Evolutionary conservation across 2,113 vertebrate genomes (phyloP), one percentile per base, ranked within the genome.

Genomic region (Muntiacus reevesi): DNA sequence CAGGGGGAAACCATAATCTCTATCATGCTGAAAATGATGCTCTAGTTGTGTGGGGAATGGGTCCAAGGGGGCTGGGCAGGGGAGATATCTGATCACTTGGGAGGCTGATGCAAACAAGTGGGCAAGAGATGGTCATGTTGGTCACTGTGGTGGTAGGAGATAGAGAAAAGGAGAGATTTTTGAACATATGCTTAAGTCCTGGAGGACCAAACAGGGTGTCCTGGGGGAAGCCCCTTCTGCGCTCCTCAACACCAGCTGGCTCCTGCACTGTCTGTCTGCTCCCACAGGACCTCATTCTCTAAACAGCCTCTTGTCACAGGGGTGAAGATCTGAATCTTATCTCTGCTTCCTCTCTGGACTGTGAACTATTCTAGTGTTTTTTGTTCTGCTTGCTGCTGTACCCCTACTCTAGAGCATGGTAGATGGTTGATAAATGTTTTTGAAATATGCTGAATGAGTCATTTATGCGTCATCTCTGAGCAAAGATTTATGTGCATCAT

Each of bases 261-360:
- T 30, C 17, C 16, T 16, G 14, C 43, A 10, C 10, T 2, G 17
- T 62, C 28, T 71, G 10, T 84, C 50, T 79, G 23, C 12, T 43
- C 25, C 23, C 3, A 0, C 0, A 13, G 30, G 6, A 1, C 30
- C 47, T 3, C 33, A 17, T 2, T 19, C 71, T 25, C 3, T 40
- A 7, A n/a, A 1, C 33, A 17, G 6, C 17, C 52, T 15, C 3
- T 50, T 13, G 21, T 45, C 16, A 30, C 10, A 30, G 2, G 4
- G 23, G 50, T 12, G 15, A 9, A 0, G 1, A 83, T 16, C 30
- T 45, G n/a, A 25, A 54, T 1, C 21, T n/a, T 21, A 8, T 87
- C 54, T 15, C 8, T 45, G 43, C 52, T 67, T 79, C 45, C 36
- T 47, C 16, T 25, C 76, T 55, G 67, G 40, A 36, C 52, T 28